These are phyloP conservation scores for Tenodera sinensis DNA, from an alignment of 2,888 invertebrate genomes.

Conservation along the genomic window DNA sequence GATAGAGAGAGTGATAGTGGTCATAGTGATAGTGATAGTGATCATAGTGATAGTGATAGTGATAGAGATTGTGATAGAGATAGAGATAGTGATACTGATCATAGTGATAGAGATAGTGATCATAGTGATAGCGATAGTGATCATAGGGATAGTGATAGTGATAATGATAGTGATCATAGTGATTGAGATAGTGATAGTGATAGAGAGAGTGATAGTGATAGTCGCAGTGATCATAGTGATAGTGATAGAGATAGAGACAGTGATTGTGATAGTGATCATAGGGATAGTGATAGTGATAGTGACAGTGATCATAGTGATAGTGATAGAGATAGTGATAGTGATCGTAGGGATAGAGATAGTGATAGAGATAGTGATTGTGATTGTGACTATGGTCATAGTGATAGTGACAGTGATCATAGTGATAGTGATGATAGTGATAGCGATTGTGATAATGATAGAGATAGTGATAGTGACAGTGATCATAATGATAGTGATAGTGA, in stretches of 20 bases:
- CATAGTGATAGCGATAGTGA: background rate
- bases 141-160: background rate
- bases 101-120: too few species aligned
- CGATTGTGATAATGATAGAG: constrained; percentile 10
- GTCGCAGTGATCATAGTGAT: too few species aligned
- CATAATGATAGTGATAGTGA: constrained; percentile 12
- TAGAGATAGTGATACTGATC: too few species aligned
- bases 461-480: constrained; percentile 19
- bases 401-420: constrained; percentile 12
- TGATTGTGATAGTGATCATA: constrained; percentile 3
- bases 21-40: background rate
- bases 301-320: constrained; percentile 7
- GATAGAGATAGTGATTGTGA: constrained; percentile 19
- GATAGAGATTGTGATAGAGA: background rate
- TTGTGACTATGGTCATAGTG: constrained; percentile 15
- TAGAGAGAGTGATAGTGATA: too few species aligned
- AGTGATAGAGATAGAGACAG: too few species aligned
- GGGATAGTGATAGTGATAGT: constrained; percentile 9
- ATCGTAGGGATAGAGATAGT: too few species aligned
- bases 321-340: constrained; percentile 5
- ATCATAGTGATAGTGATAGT: background rate
- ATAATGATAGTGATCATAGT: constrained; percentile 2
- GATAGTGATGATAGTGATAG: too few species aligned
- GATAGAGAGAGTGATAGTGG: too few species aligned
- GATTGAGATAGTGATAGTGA: constrained; percentile 1